Base-by-base conservation (phyloP, 2,888 invertebrate genomes). In the Deilephila porcellus region DNA sequence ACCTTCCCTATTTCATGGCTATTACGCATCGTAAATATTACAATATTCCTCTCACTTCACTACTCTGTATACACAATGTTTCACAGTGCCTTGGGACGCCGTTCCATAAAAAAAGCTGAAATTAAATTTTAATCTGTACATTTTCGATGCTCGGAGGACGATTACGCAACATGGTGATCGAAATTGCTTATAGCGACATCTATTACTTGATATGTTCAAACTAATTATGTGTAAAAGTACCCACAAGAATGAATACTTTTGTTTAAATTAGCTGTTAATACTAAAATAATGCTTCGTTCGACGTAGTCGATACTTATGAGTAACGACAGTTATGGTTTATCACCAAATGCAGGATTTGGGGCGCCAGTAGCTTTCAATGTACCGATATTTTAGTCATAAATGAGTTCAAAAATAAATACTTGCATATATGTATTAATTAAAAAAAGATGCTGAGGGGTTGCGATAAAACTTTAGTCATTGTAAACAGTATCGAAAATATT, bases 11-110 rank as follows among this genome's bases (percentile, higher is more conserved):
- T 87, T 88, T 80, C 88, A 86, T 87, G 89, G 90, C 87, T 90
- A 90, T 88, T 90, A 88, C 89, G 89, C 86, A 81, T 80, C 88
- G 83, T 90, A 88, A 86, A 89, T 90, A 91, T 88, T 84, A 84
- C 83, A 88, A 93, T 92, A 91, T 89, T 91, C 90, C 88, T 90
- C 87, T 91, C 92, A 91, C 90, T 87, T 89, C 86, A 81, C 88
- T 88, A 89, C 29, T 60, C 25, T 60, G 60, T 60, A 29, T 60
- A 60, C 60, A 60, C 29, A 60, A 60, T 60, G 60, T 29, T 56
- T 56, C 56, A 29, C 67, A 52, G 67, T 67, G 67, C 67, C 45
- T 25, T 20, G 14, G 67, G 67, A 67, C 67, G 67, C 67, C 67
- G 67, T 45, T 52, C 45, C 64, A 64, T 64, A 64, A 64, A n/a